Evolutionary conservation across 1,140 invertebrate genomes (phyloP).

Genomic region (Trissolcus basalis): DNA sequence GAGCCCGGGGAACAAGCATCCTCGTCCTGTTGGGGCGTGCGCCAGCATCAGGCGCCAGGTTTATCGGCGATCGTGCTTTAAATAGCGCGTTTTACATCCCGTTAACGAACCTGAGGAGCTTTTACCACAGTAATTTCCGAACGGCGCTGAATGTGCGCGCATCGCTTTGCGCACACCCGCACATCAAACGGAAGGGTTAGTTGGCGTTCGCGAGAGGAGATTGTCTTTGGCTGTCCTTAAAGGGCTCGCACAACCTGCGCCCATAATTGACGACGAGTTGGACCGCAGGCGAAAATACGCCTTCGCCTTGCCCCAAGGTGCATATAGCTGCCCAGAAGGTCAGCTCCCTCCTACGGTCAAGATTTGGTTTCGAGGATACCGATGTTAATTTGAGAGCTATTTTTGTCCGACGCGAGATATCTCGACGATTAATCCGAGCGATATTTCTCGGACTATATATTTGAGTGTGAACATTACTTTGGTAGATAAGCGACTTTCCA

Average conservation of each 20-base stretch:
- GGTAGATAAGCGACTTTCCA: conserved; percentile 2
- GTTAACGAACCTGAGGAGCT: conserved; percentile 36
- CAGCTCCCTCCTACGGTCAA: no score
- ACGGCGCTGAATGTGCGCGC: conserved; percentile 29
- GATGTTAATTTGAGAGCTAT: no score
- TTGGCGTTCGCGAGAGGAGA: conserved; percentile 14
- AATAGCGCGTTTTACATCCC: conserved; percentile 33
- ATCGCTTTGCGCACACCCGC: conserved; percentile 18
- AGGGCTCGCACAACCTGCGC: no score
- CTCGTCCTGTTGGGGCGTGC: conserved; percentile 1
- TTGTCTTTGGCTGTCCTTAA: conserved; percentile 23
- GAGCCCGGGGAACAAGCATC: conserved; percentile 17
- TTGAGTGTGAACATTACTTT: no score
- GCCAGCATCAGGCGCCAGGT: conserved; percentile 9
- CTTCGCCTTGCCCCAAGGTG: no score
- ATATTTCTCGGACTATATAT: no score
- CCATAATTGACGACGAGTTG: no score
- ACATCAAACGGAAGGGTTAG: conserved; percentile 37
- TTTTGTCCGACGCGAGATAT: no score
- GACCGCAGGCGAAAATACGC: no score
- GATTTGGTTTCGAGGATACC: no score
- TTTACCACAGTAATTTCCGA: conserved; percentile 39
- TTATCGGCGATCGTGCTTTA: conserved; percentile 30
- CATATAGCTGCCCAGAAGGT: no score
- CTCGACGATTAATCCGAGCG: no score